Evolutionary conservation across 2,888 invertebrate species (phyloP).

Genomic region (Xylota sylvarum): DNA sequence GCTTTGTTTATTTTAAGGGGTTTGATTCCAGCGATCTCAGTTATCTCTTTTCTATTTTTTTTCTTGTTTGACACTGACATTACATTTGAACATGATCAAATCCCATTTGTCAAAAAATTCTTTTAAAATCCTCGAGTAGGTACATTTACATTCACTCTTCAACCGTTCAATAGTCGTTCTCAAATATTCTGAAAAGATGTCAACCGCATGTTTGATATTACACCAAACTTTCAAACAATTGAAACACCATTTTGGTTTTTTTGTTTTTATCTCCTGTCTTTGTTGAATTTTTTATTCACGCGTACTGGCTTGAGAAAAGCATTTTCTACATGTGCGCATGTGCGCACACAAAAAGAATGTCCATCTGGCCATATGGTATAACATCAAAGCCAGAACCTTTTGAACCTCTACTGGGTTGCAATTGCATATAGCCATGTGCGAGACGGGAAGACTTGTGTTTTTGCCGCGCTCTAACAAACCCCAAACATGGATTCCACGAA

Average conservation of each 20-base stretch:
- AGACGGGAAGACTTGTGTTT: slow-evolving; percentile 62
- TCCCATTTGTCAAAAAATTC: no score
- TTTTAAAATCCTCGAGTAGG: neutral
- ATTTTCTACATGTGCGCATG: slow-evolving; percentile 64
- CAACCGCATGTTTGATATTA: slow-evolving; percentile 65
- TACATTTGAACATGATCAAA: no score
- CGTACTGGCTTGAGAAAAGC: slow-evolving; percentile 10
- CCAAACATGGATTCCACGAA: slow-evolving; percentile 75
- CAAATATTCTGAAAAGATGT: slow-evolving; percentile 57
- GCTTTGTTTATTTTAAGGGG: no score
- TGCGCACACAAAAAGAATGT: slow-evolving; percentile 69
- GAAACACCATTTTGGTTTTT: slow-evolving; percentile 61
- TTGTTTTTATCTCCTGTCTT: slow-evolving; percentile 19
- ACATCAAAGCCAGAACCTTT: slow-evolving; percentile 74
- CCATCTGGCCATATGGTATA: slow-evolving; percentile 76
- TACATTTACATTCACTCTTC: neutral
- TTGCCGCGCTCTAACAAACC: slow-evolving; percentile 73
- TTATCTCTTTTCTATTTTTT: no score
- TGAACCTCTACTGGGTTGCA: slow-evolving; percentile 68
- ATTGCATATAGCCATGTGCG: slow-evolving; percentile 52
- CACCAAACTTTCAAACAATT: slow-evolving; percentile 73
- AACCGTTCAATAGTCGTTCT: neutral
- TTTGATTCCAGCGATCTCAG: no score
- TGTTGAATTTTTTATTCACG: neutral
- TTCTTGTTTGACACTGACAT: no score